These are phyloP conservation scores for Platyscapa corneri DNA, from an alignment of 1,140 invertebrate species.

Conservation along the genomic window DNA sequence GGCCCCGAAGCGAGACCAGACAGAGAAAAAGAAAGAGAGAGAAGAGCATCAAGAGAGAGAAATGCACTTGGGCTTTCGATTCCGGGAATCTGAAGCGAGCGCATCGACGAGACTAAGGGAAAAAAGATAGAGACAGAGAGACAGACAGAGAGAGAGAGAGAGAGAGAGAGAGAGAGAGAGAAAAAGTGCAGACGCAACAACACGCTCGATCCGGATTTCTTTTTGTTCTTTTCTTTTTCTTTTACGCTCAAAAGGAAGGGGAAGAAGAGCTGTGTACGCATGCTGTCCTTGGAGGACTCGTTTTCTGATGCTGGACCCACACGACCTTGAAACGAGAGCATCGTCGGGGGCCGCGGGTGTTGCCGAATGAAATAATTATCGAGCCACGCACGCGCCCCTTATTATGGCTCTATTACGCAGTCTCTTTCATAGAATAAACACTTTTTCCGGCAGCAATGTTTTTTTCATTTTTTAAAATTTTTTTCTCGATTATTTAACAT, in stretches of 20 bases:
- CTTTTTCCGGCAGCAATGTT: background rate
- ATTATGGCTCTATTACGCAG: conserved; percentile 50
- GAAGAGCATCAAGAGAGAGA: conserved; percentile 20
- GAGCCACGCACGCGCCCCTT: conserved; percentile 43
- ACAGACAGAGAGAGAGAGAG: background rate
- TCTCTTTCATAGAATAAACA: background rate
- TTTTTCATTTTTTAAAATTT: background rate
- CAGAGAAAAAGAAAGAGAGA: conserved; percentile 12
- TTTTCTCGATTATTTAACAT: background rate
- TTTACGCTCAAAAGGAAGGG: background rate
- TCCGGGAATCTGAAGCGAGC: conserved; percentile 24
- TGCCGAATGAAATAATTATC: conserved; percentile 51
- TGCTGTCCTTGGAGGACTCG: conserved; percentile 49
- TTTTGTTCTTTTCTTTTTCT: conserved; percentile 23
- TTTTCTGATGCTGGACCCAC: conserved; percentile 36
- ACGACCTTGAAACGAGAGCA: conserved; percentile 45
- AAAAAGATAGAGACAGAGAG: background rate
- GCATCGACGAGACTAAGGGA: background rate
- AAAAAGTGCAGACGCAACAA: background rate
- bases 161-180: conserved; percentile 5
- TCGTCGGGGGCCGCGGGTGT: conserved; percentile 21
- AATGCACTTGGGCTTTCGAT: conserved; percentile 31
- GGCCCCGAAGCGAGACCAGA: conserved; percentile 20
- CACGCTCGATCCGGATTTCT: conserved; percentile 22
- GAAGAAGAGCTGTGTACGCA: conserved; percentile 16